Percentiles rank a stretch among this genome's conserved stretches.
Evolutionary conservation across 2,797 vertebrate genomes (phyloP).

Genomic region (Uromys caudimaculatus): DNA sequence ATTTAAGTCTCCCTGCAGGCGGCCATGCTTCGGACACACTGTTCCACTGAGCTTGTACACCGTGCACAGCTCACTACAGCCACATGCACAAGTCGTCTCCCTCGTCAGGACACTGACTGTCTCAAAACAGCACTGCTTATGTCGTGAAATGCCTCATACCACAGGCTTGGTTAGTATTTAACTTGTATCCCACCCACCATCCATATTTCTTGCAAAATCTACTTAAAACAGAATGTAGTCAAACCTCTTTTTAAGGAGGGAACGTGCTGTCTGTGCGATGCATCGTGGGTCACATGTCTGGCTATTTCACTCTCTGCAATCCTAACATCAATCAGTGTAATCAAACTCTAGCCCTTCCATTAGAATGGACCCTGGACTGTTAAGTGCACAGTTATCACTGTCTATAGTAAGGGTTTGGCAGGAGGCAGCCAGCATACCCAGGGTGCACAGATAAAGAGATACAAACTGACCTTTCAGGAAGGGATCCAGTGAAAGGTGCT

Average conservation of each 20-base stretch:
- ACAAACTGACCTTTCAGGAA: background rate
- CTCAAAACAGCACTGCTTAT: background rate
- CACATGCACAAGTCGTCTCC: background rate
- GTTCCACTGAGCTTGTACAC: background rate
- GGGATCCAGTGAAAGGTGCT: background rate
- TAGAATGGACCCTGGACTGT: background rate
- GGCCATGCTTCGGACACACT: background rate
- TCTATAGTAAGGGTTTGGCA: background rate
- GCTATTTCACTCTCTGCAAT: background rate
- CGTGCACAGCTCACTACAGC: background rate
- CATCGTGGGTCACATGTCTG: background rate
- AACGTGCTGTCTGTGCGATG: background rate
- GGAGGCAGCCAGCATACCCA: background rate
- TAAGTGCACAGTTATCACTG: background rate
- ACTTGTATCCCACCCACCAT: background rate
- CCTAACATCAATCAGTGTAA: constrained; percentile 9
- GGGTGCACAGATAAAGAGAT: background rate
- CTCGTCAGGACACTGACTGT: background rate
- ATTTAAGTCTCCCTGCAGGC: background rate
- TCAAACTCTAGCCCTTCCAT: constrained; percentile 33
- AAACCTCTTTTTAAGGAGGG: constrained; percentile 8
- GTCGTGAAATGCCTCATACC: background rate
- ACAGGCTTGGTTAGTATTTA: background rate
- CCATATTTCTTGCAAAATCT: background rate
- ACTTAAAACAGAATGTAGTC: constrained; percentile 6